Percentiles rank a stretch among this genome's conserved stretches.
These are phyloP conservation scores for Centruroides vittatus DNA, from an alignment of 1,140 invertebrate species.

Conservation along the genomic window DNA sequence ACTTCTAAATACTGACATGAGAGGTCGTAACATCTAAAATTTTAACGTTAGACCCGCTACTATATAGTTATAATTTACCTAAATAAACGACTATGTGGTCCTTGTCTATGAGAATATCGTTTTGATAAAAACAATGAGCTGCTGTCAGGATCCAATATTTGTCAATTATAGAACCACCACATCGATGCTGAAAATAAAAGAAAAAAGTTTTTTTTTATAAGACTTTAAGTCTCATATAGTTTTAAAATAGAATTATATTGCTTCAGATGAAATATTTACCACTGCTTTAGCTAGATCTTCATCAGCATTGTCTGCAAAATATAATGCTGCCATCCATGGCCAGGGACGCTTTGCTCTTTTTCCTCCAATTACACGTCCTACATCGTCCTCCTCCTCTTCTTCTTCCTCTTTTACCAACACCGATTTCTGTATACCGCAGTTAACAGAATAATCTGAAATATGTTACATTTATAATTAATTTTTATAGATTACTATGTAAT, in stretches of 20 bases:
- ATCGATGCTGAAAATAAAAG: conserved; percentile 1
- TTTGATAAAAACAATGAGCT: conserved; percentile 78
- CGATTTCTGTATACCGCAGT: conserved; percentile 1
- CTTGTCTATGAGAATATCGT: background rate
- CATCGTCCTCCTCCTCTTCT: background rate
- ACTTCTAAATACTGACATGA: too few relatives aligned
- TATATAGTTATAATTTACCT: background rate
- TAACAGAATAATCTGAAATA: conserved; percentile 8
- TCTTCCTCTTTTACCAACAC: background rate
- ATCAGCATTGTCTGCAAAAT: background rate
- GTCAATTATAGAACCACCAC: conserved; percentile 8
- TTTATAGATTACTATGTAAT: background rate
- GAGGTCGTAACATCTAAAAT: too few relatives aligned
- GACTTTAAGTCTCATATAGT: too few relatives aligned
- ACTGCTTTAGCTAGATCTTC: background rate
- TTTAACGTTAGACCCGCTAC: too few relatives aligned
- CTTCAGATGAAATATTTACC: background rate
- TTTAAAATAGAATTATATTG: too few relatives aligned
- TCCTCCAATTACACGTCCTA: conserved; percentile 4
- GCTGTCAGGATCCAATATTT: conserved; percentile 12
- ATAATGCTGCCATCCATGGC: conserved; percentile 16
- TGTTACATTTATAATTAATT: background rate
- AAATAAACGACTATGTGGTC: conserved; percentile 3
- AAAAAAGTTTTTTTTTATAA: too few relatives aligned
- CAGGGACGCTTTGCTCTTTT: conserved; percentile 1